Evolutionary conservation across 2,888 invertebrate genomes (phyloP).

Genomic region (Himalopsyche kuldschensis): DNA sequence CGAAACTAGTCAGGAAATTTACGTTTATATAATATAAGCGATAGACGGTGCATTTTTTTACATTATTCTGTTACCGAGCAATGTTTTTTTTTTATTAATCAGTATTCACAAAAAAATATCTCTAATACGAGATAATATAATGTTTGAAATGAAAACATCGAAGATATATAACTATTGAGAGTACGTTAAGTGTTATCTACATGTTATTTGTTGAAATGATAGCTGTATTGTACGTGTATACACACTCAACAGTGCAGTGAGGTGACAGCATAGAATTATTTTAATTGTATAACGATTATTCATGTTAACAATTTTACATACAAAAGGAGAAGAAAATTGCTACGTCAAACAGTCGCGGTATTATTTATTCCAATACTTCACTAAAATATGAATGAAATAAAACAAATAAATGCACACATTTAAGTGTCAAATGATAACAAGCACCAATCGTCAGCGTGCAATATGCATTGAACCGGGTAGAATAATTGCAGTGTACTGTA

Average conservation of each 20-base stretch:
- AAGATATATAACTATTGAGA: neutral
- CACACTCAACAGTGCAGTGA: too few species aligned
- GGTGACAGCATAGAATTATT: too few species aligned
- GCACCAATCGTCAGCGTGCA: neutral
- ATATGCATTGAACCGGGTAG: neutral
- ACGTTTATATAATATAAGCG: neutral
- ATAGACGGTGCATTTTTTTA: neutral
- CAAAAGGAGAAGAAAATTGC: too few species aligned
- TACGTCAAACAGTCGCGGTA: too few species aligned
- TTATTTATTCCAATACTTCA: too few species aligned
- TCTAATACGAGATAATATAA: neutral
- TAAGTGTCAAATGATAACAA: neutral
- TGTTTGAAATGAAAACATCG: neutral
- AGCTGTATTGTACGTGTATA: neutral
- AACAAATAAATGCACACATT: neutral
- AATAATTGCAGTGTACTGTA: neutral
- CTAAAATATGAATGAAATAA: neutral
- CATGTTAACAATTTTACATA: too few species aligned
- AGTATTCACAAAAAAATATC: neutral
- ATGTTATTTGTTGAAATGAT: neutral
- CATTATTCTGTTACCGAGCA: neutral
- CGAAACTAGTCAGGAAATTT: neutral
- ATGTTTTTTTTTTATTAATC: neutral
- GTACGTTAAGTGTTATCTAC: neutral
- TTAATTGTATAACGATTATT: too few species aligned